Evolutionary conservation across 2,888 invertebrate genomes (phyloP).

Genomic region (Morpho deidamia): DNA sequence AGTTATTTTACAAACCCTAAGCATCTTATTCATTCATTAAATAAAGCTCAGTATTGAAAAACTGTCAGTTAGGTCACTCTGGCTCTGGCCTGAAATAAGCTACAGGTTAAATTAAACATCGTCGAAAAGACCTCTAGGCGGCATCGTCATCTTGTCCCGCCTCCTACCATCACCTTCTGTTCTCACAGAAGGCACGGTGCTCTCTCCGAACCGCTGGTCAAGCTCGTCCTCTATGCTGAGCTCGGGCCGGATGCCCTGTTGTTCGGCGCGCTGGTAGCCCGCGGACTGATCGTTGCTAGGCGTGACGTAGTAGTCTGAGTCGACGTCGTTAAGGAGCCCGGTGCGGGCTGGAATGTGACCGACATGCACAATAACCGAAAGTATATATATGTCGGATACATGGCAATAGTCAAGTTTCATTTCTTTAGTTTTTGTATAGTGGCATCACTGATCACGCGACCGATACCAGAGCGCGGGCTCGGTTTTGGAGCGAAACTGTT

Average conservation of each 20-base stretch:
- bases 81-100: too few species aligned
- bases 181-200: slow-evolving; percentile 68
- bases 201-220: slow-evolving; percentile 82
- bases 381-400: too few species aligned
- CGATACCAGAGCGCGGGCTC: too few species aligned
- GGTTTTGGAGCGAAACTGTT: too few species aligned
- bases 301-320: slow-evolving; percentile 84
- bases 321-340: slow-evolving; percentile 88
- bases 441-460: too few species aligned
- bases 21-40: too few species aligned
- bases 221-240: slow-evolving; percentile 72
- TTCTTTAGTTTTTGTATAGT: too few species aligned
- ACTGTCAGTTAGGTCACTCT: too few species aligned
- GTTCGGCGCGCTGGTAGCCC: neutral
- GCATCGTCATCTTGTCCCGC: slow-evolving; percentile 74
- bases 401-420: too few species aligned
- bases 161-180: slow-evolving; percentile 46
- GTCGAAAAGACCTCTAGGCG: slow-evolving; percentile 88
- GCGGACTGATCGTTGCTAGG: slow-evolving; percentile 50
- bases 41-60: too few species aligned
- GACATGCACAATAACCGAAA: slow-evolving; percentile 69
- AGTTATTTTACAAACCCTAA: too few species aligned
- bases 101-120: slow-evolving; percentile 78
- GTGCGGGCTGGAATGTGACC: slow-evolving; percentile 81
- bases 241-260: slow-evolving; percentile 43